phyloP scores from a whole-genome alignment of 2,113 vertebrate genomes.

The Gobiocypris rarus region DNA sequence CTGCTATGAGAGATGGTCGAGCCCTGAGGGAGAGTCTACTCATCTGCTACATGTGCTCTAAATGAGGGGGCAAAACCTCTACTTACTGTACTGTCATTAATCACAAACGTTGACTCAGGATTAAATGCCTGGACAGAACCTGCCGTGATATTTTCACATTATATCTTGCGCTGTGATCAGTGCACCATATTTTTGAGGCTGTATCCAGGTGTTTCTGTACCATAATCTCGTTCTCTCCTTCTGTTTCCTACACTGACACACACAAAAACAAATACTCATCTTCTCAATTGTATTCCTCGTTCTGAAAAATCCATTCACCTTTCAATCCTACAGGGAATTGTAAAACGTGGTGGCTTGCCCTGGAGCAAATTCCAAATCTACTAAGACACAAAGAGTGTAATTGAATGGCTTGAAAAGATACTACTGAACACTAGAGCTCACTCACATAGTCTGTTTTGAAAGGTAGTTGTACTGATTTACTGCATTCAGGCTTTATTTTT shows the following conservation, averaged over 20 bases:
- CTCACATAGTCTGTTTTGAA: no score
- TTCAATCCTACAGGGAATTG: no score
- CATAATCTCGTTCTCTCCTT: conserved; percentile 26
- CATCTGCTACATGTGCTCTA: conserved; percentile 34
- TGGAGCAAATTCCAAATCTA: no score
- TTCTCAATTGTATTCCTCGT: conserved; percentile 50
- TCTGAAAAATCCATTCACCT: conserved; percentile 60
- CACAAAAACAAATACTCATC: conserved; percentile 44
- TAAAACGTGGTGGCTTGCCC: no score
- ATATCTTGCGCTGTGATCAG: background rate
- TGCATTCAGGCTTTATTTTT: no score
- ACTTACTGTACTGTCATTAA: conserved; percentile 15
- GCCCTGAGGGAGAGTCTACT: conserved; percentile 40
- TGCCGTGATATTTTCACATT: background rate
- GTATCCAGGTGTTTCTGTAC: background rate
- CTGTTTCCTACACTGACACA: background rate
- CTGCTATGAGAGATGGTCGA: conserved; percentile 30
- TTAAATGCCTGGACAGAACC: conserved; percentile 10
- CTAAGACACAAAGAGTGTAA: no score
- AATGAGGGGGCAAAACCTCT: conserved; percentile 43
- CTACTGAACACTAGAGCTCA: no score
- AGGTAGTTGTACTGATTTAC: no score
- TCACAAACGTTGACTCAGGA: background rate
- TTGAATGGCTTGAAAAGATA: no score
- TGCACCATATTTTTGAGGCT: background rate